These are phyloP conservation scores for Opisthocomus hoazin DNA, from an alignment of 2,113 vertebrate genomes.

Conservation along the genomic window DNA sequence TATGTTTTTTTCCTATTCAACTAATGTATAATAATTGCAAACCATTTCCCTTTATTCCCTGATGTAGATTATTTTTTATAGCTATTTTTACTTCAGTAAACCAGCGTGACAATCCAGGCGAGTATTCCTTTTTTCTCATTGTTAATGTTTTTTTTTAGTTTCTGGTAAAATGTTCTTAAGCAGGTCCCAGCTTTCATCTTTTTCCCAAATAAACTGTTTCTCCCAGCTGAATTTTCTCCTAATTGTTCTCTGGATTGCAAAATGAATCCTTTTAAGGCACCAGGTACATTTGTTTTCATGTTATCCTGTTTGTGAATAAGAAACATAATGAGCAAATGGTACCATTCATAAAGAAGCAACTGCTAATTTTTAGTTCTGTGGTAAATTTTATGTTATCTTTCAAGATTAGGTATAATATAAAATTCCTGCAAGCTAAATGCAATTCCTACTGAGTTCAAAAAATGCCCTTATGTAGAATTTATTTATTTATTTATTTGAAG, in stretches of 20 bases:
- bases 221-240: background rate
- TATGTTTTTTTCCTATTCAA: background rate
- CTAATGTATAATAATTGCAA: background rate
- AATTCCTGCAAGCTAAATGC: background rate
- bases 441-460: background rate
- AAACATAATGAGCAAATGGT: slow-evolving; percentile 17
- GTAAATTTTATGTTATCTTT: background rate
- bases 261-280: background rate
- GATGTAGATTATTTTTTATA: background rate
- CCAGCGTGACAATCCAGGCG: background rate
- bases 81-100: background rate
- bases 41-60: background rate
- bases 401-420: background rate
- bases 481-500: background rate
- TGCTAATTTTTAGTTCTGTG: background rate
- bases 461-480: background rate
- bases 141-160: background rate
- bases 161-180: background rate
- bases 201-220: background rate
- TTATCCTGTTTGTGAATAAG: background rate
- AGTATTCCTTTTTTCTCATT: background rate
- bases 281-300: slow-evolving; percentile 22
- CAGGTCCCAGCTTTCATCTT: slow-evolving; percentile 1
- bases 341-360: background rate
- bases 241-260: slow-evolving; percentile 7